Base-by-base conservation (phyloP, 2,797 vertebrate species). In the Muscicapa striata region DNA sequence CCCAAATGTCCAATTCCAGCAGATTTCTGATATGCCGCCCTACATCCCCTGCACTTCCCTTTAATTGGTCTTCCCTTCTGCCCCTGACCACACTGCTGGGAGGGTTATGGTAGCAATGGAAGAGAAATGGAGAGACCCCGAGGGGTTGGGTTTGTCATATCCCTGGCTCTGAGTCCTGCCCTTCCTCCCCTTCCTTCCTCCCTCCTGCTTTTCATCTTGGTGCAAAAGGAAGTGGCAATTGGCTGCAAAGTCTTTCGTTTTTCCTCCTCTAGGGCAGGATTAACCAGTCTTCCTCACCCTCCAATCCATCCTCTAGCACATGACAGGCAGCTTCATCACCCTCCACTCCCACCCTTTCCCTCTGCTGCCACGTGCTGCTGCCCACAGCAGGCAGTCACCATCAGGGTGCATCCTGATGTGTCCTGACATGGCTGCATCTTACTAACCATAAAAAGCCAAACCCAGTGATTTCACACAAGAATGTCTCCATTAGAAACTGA, bases 1-100 rank as follows among this genome's bases (percentile, higher is more conserved):
- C 73, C 86, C 74, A 89, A 54, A 57, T 54, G 52, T 90, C 63
- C 67, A 79, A 16, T 87, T 89, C 78, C 92, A 94, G 57, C 20
- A 76, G 36, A 74, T 76, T 88, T 84, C 67, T 74, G 17, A 54
- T 43, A 17, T 93, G 86, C 36, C 92, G 83, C 57, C 24, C 27
- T 68, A 1, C 5, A 22, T 59, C 24, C 23, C 32, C 30, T 68
- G 62, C 1, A 8, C 54, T 81, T 75, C 54, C 30, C 34, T 81
- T 58, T 23, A 23, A 16, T 11, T 75, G 24, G 20, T 64, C 9
- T 32, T 81, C 21, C 21, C n/a, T 64, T 23, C 26, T 75, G 9
- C 22, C 23, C 27, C 49, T 77, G 43, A 15, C 20, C 38, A 72
- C 54, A 7, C 24, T 61, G 19, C 55, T 86, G 48, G 40, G 23